phyloP scores from a whole-genome alignment of 2,888 invertebrate species.

The Diploptera punctata region DNA sequence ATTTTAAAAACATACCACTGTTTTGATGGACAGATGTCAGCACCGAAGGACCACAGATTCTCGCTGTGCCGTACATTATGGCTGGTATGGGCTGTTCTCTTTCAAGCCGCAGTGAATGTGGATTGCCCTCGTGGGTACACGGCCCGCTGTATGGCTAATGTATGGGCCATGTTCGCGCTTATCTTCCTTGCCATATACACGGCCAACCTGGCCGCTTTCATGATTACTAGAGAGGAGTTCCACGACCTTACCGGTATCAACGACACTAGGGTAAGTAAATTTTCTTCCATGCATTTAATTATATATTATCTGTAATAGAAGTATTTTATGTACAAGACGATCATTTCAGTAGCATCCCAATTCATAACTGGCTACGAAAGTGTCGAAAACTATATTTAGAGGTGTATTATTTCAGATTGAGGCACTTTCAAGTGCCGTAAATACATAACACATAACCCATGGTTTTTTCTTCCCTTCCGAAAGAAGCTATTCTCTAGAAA shows the following conservation, averaged over 20 bases:
- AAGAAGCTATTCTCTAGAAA: too few species aligned
- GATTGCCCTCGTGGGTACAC: conserved; percentile 96
- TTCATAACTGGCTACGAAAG: too few species aligned
- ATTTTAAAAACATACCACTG: too few species aligned
- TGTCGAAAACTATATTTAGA: too few species aligned
- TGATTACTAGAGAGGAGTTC: conserved; percentile 97
- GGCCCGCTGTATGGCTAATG: conserved; percentile 89
- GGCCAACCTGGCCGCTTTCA: conserved; percentile 99
- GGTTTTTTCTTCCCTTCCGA: too few species aligned
- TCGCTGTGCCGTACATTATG: conserved; percentile 97
- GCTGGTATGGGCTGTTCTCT: conserved; percentile 99
- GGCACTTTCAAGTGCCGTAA: too few species aligned
- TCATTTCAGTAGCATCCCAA: too few species aligned
- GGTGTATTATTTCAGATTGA: too few species aligned
- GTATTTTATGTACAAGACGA: too few species aligned
- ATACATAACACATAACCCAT: too few species aligned
- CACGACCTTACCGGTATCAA: conserved; percentile 90
- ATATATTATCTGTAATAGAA: too few species aligned
- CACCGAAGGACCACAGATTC: conserved; percentile 83
- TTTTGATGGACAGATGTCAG: conserved; percentile 49
- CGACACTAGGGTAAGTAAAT: conserved; percentile 66
- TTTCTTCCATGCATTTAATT: too few species aligned
- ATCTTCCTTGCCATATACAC: conserved; percentile 99
- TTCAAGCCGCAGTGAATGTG: conserved; percentile 96
- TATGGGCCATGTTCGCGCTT: conserved; percentile 98